Evolutionary conservation across 2,888 invertebrate species (phyloP).

Genomic region (Automeris io): DNA sequence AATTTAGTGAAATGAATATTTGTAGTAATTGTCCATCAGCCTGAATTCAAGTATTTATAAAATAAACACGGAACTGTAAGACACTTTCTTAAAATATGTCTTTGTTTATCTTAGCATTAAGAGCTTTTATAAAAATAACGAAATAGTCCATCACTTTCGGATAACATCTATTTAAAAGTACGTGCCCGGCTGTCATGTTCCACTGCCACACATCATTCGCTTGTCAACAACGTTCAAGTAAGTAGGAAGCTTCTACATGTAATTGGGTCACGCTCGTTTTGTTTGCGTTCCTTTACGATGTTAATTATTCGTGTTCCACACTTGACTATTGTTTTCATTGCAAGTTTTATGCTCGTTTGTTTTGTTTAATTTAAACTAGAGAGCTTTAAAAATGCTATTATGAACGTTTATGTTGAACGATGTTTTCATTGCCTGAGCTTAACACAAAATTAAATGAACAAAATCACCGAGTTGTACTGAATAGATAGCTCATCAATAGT

Average conservation of each 20-base stretch:
- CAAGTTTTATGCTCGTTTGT: slow-evolving; percentile 13
- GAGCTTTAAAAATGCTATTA: too few species aligned
- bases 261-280: slow-evolving; percentile 40
- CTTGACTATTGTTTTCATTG: slow-evolving; percentile 23
- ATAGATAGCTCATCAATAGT: too few species aligned
- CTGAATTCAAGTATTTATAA: too few species aligned
- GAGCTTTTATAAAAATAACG: not conserved
- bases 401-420: too few species aligned
- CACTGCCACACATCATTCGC: slow-evolving; percentile 1
- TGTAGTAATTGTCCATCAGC: too few species aligned
- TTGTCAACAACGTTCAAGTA: slow-evolving; percentile 7
- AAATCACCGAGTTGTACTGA: too few species aligned
- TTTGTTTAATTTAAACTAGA: not conserved
- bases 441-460: too few species aligned
- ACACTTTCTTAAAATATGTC: not conserved
- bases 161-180: slow-evolving; percentile 5
- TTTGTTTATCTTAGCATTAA: not conserved
- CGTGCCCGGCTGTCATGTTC: slow-evolving; percentile 12
- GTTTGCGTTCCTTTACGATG: slow-evolving; percentile 24
- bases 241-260: slow-evolving; percentile 27
- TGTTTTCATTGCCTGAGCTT: too few species aligned
- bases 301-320: slow-evolving; percentile 25
- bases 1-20: too few species aligned
- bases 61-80: too few species aligned
- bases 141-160: slow-evolving; percentile 1